Evolutionary conservation across 2,797 vertebrate species (phyloP).

Genomic region (Tauraco hartlaubi): DNA sequence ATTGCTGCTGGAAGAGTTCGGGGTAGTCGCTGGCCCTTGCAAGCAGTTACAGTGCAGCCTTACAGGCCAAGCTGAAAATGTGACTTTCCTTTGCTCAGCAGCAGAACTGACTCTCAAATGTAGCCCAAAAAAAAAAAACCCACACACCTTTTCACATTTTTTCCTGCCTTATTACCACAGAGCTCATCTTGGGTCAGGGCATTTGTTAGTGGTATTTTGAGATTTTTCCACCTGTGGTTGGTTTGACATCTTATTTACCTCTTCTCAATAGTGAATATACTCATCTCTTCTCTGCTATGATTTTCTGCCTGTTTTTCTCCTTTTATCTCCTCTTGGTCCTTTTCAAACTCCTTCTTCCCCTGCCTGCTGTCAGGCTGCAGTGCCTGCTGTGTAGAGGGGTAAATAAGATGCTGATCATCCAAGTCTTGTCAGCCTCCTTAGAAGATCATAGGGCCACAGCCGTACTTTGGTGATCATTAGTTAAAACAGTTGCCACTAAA

Average conservation of each 20-base stretch:
- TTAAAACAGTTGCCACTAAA: background rate
- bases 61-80: background rate
- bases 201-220: background rate
- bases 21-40: background rate
- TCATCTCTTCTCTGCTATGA: background rate
- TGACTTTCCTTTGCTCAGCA: background rate
- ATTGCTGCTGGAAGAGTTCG: background rate
- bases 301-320: conserved; percentile 8
- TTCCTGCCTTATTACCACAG: background rate
- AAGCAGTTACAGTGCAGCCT: background rate
- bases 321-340: background rate
- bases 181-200: background rate
- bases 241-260: background rate
- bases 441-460: background rate
- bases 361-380: background rate
- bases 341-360: background rate
- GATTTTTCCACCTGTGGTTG: background rate
- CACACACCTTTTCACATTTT: background rate
- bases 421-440: background rate
- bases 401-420: background rate
- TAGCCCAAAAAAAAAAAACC: background rate
- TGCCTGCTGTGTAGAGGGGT: background rate
- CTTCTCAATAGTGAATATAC: background rate
- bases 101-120: background rate
- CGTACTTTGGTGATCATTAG: background rate